Conservation (phyloP, 2,113 vertebrate species). For the Ptilonorhynchus violaceus region DNA sequence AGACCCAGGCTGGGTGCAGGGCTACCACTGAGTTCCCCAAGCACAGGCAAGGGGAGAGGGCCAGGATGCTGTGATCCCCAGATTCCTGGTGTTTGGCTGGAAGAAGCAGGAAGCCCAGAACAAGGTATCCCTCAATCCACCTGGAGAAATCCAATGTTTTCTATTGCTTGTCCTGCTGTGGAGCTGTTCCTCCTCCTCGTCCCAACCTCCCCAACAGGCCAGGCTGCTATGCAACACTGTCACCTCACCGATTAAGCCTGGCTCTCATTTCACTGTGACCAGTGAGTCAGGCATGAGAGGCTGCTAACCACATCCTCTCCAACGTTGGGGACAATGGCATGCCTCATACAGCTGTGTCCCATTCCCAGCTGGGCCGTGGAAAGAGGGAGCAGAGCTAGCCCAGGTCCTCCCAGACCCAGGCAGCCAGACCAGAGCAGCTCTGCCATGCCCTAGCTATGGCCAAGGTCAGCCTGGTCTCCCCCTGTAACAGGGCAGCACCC, state of each 20-base stretch:
- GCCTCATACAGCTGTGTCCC: background rate
- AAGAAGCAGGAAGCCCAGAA: background rate
- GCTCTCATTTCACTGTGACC: background rate
- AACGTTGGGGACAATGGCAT: background rate
- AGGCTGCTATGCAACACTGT: background rate
- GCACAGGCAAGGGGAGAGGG: background rate
- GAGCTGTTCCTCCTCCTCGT: background rate
- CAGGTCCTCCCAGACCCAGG: background rate
- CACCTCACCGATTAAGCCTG: background rate
- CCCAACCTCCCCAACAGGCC: background rate
- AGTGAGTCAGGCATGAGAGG: background rate
- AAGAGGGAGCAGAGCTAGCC: background rate
- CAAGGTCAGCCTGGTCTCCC: background rate
- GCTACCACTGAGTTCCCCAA: background rate
- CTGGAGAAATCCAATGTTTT: background rate
- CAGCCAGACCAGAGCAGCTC: background rate
- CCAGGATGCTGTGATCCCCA: background rate
- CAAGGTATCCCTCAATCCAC: background rate
- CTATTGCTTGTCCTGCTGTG: background rate
- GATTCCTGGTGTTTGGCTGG: background rate
- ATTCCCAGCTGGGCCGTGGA: background rate
- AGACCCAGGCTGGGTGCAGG: background rate
- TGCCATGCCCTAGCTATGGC: background rate
- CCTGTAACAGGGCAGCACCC: background rate
- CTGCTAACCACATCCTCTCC: background rate